Base-by-base conservation (phyloP, 2,888 invertebrate species). In the Eupelmus urozonus region DNA sequence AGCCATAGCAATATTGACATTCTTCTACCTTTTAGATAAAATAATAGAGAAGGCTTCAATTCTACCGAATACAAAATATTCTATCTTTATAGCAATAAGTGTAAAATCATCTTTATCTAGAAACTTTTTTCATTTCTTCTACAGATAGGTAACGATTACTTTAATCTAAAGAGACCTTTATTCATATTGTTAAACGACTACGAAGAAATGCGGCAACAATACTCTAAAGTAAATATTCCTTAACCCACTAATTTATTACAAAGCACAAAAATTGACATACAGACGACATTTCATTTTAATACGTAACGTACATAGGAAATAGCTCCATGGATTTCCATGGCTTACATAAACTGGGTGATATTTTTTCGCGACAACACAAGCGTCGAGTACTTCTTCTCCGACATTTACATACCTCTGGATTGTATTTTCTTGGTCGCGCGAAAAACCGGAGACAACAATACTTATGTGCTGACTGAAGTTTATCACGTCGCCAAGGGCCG, bases 281-380 rank as follows among this genome's bases (percentile, higher is more conserved):
- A 34, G 9, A 9, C 13, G 45, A 5, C 23, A 20, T 27, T 29
- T 27, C n/a, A 59, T 20, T 40, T 4, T 13, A 1, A n/a, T 20
- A 1, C 80, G 63, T 65, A n/a, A n/a, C n/a, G n/a, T n/a, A n/a
- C n/a, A n/a, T n/a, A 87, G 87, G 84, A 87, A 82, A 83, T 89
- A 5, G 84, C 88, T 0, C 79, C 81, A 0, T 89, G 88, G 89
- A 87, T 89, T 59, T 76, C 85, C 42, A 89, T 89, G 89, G 81
- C 88, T 1, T 89, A 89, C 81, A 88, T 89, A 16, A 88, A 86
- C 2, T 89, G 89, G 89, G 27, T 89, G 67, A 80, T 88, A 51
- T 89, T 89, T 76, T 85, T 88, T 66, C 74, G 81, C 13, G 82
- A 87, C 27, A 81, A 81, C 9, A 88, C 86, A 1, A 81, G 67